These are phyloP conservation scores for Mesoclemmys tuberculata DNA, from an alignment of 2,113 vertebrate genomes.

Conservation along the genomic window DNA sequence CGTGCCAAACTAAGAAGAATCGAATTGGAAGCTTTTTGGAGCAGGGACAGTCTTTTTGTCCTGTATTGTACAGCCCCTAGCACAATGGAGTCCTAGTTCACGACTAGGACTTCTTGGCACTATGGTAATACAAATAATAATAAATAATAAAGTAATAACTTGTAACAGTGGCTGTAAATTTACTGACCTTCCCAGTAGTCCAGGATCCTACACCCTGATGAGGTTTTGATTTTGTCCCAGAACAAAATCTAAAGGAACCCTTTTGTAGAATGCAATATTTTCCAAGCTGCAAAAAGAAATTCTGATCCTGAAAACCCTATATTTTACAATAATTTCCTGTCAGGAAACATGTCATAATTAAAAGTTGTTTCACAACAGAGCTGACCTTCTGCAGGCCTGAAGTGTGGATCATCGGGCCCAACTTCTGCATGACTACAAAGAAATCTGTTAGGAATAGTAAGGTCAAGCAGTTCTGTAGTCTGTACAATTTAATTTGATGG, in stretches of 20 bases:
- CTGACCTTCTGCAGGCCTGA: constrained; percentile 25
- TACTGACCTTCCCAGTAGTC: background rate
- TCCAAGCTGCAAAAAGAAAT: background rate
- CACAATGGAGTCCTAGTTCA: too few species aligned
- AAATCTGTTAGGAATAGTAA: background rate
- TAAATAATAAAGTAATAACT: constrained; percentile 33
- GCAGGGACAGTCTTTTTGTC: too few species aligned
- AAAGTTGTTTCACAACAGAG: constrained; percentile 56
- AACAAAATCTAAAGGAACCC: background rate
- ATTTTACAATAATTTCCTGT: constrained; percentile 66
- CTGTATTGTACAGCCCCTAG: too few species aligned
- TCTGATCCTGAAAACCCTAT: background rate
- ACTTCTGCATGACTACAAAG: background rate
- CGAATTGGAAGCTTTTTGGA: too few species aligned
- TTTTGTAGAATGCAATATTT: background rate
- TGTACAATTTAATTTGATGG: background rate
- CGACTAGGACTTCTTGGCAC: too few species aligned
- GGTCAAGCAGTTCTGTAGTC: background rate
- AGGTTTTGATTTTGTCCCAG: constrained; percentile 42
- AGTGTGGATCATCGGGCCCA: background rate
- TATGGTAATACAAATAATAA: too few species aligned
- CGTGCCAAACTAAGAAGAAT: too few species aligned
- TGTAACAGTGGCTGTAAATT: constrained; percentile 21
- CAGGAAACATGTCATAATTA: constrained; percentile 48
- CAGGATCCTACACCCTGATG: constrained; percentile 55